phyloP scores from a whole-genome alignment of 2,888 invertebrate species.

The Polia nebulosa region DNA sequence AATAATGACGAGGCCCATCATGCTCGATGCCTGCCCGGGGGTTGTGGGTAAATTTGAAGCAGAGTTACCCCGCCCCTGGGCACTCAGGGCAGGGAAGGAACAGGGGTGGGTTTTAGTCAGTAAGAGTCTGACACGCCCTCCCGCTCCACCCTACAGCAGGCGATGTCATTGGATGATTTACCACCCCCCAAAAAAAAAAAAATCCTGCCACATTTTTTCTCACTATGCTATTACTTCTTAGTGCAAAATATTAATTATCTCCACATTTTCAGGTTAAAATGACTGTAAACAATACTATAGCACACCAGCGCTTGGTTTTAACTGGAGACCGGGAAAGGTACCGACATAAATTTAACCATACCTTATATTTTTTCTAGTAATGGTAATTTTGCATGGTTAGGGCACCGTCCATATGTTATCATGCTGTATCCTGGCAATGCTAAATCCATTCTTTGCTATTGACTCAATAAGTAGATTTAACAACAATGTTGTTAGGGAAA shows the following conservation, averaged over 20 bases:
- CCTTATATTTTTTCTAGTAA: not conserved
- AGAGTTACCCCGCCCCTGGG: too few relatives aligned
- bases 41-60: too few relatives aligned
- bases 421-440: not conserved
- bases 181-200: too few relatives aligned
- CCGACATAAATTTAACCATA: not conserved
- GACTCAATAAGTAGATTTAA: not conserved
- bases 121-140: too few relatives aligned
- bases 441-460: not conserved
- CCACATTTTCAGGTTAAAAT: constrained; percentile 69
- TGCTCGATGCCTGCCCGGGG: too few relatives aligned
- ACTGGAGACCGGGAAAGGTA: constrained; percentile 89
- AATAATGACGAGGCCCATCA: too few relatives aligned
- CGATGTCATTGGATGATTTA: too few relatives aligned
- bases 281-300: constrained; percentile 89
- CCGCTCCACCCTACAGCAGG: too few relatives aligned
- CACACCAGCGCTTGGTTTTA: constrained; percentile 87
- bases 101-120: too few relatives aligned
- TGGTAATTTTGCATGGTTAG: not conserved
- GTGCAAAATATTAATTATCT: not conserved
- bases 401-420: not conserved
- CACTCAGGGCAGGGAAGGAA: too few relatives aligned
- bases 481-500: not conserved
- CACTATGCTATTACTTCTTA: not conserved
- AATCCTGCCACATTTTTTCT: too few relatives aligned